These are phyloP conservation scores for Platygyra sinensis DNA, from an alignment of 64 coral and sea anemone species.

Conservation along the genomic window DNA sequence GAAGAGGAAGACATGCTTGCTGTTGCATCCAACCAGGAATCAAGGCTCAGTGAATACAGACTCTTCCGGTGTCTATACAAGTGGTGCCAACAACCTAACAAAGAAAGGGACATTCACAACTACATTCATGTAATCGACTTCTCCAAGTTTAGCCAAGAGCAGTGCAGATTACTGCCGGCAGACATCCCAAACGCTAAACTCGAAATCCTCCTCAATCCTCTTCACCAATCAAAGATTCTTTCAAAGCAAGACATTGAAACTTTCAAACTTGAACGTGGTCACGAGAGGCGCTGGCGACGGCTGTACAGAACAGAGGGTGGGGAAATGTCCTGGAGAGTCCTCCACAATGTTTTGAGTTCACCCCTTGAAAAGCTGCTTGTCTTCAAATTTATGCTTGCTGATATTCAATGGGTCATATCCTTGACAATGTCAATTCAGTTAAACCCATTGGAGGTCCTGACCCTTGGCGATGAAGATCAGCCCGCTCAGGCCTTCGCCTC, in stretches of 20 bases:
- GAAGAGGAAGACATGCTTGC: constrained; percentile 55
- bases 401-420: constrained; percentile 71
- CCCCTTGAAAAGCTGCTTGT: constrained; percentile 63
- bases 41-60: constrained; percentile 78
- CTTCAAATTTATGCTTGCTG: constrained; percentile 66
- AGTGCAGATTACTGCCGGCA: constrained; percentile 31
- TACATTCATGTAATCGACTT: constrained; percentile 66
- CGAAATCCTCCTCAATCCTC: constrained; percentile 50
- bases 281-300: constrained; percentile 28
- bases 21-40: constrained; percentile 49
- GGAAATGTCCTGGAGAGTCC: constrained; percentile 61
- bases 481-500: constrained; percentile 31
- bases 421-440: constrained; percentile 42
- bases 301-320: constrained; percentile 47
- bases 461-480: constrained; percentile 46
- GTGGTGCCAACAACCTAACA: constrained; percentile 54
- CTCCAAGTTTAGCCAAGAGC: constrained; percentile 46
- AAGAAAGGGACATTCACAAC: constrained; percentile 32
- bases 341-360: constrained; percentile 63
- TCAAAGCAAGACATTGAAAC: constrained; percentile 49
- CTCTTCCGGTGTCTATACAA: constrained; percentile 76
- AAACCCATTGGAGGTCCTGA: constrained; percentile 36
- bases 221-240: constrained; percentile 75
- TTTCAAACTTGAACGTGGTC: constrained; percentile 34
- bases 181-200: constrained; percentile 43